phyloP scores from a whole-genome alignment of 2,113 vertebrate species.

The Sprattus sprattus region DNA sequence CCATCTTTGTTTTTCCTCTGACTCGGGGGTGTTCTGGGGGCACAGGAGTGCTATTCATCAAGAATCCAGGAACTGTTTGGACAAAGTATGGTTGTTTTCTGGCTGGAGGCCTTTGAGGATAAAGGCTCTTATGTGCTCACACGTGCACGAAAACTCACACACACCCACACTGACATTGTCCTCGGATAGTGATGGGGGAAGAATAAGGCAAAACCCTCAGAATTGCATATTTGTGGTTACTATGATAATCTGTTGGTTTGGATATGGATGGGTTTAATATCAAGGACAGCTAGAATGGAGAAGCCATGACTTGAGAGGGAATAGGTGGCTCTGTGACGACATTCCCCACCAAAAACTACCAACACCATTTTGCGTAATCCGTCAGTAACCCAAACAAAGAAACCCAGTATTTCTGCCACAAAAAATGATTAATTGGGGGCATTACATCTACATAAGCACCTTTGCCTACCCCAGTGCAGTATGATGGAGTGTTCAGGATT shows the following conservation, averaged over 20 bases:
- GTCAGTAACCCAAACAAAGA: neutral
- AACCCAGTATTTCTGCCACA: neutral
- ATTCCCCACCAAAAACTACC: neutral
- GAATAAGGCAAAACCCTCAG: neutral
- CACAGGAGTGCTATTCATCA: neutral
- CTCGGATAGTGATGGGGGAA: neutral
- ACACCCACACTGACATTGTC: neutral
- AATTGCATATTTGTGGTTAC: neutral
- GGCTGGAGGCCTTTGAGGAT: neutral
- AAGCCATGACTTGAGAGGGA: neutral
- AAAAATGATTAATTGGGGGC: neutral
- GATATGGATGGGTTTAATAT: neutral
- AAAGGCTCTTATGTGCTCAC: neutral
- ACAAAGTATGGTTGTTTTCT: neutral
- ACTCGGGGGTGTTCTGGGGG: neutral
- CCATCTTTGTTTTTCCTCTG: neutral
- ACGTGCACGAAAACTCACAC: neutral
- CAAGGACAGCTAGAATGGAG: neutral
- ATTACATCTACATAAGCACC: neutral
- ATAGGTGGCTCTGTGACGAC: neutral
- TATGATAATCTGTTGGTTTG: neutral
- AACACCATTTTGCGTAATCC: neutral
- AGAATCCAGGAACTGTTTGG: neutral
- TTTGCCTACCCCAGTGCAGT: neutral
- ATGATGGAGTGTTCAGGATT: neutral